phyloP scores from a whole-genome alignment of 2,113 vertebrate genomes.

The Marmota flaviventris region DNA sequence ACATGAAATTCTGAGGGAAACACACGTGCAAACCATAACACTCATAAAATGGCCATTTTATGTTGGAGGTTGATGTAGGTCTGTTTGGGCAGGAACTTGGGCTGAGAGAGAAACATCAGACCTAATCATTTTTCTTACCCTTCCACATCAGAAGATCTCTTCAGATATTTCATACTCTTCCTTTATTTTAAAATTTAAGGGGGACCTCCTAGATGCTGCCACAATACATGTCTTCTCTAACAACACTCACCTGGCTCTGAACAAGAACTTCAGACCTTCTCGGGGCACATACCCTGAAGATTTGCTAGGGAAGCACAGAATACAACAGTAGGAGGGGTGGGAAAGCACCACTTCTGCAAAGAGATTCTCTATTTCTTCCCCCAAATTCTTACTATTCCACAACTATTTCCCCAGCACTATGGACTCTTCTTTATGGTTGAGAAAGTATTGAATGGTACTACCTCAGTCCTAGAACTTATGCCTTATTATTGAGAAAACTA shows the following conservation, averaged over 20 bases:
- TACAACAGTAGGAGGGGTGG: neutral
- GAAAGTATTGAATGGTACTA: neutral
- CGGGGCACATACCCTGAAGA: neutral
- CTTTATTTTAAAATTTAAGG: neutral
- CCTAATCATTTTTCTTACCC: neutral
- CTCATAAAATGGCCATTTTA: neutral
- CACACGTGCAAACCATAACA: too few relatives aligned
- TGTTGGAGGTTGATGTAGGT: neutral
- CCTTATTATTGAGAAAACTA: neutral
- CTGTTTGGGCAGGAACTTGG: neutral
- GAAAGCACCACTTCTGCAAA: neutral
- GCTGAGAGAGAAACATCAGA: neutral
- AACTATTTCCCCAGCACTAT: neutral
- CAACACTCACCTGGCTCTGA: neutral
- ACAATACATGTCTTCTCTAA: neutral
- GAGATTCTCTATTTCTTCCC: neutral
- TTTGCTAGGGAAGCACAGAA: neutral
- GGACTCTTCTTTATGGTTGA: neutral
- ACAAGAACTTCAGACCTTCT: neutral
- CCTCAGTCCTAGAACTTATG: neutral
- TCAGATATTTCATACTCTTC: neutral
- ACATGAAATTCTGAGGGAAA: too few relatives aligned
- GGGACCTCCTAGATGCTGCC: neutral
- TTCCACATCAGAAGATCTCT: neutral
- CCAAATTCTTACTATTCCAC: neutral